Evolutionary conservation across 1,140 invertebrate species (phyloP).

Genomic region (Aphis craccivora): DNA sequence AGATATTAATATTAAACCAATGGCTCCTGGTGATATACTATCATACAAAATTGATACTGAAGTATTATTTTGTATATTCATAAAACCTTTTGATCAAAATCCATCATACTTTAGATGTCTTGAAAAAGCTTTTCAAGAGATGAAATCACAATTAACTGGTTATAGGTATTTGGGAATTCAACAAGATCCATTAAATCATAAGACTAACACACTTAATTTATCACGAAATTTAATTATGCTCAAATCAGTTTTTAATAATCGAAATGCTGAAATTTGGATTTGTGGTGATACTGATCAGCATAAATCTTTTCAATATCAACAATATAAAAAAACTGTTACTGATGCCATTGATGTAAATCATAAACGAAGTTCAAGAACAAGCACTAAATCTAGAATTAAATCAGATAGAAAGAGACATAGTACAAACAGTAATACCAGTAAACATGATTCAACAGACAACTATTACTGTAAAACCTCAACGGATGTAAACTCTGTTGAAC

Average conservation of each 20-base stretch:
- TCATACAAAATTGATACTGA: not conserved
- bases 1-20: constrained; percentile 40
- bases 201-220: not conserved
- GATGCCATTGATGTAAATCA: not conserved
- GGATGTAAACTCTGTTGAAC: not conserved
- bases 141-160: constrained; percentile 17
- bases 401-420: not conserved
- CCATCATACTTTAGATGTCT: not conserved
- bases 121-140: not conserved
- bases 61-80: constrained; percentile 13
- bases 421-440: not conserved
- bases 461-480: not conserved
- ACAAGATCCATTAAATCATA: not conserved
- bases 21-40: not conserved
- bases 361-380: not conserved
- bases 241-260: not conserved
- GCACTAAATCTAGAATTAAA: not conserved
- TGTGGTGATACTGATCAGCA: constrained; percentile 6
- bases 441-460: not conserved
- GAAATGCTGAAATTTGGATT: constrained; percentile 26
- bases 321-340: constrained; percentile 21
- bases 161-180: constrained; percentile 10
- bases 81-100: not conserved
- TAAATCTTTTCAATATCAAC: not conserved
- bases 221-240: not conserved